phyloP scores from a whole-genome alignment of 2,888 invertebrate species.

The Vanessa cardui region DNA sequence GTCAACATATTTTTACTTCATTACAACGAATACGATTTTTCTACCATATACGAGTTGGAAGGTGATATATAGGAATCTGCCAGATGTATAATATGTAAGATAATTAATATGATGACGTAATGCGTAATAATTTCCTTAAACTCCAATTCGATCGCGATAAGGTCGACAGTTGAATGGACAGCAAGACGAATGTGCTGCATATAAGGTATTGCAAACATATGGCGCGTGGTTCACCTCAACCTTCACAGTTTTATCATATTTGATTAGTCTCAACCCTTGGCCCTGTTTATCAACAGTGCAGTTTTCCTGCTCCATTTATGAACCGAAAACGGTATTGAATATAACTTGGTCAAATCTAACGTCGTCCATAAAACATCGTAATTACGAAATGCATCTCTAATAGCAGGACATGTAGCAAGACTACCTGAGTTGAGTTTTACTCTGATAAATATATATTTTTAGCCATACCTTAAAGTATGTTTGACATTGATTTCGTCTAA shows the following conservation, averaged over 20 bases:
- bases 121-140: slow-evolving; percentile 27
- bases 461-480: no score
- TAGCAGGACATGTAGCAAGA: no score
- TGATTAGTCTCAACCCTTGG: slow-evolving; percentile 37
- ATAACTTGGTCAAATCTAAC: neutral
- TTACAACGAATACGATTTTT: slow-evolving; percentile 11
- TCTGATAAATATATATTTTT: no score
- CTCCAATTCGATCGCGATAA: slow-evolving; percentile 20
- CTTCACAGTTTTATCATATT: slow-evolving; percentile 52
- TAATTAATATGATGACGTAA: slow-evolving; percentile 9
- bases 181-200: slow-evolving; percentile 26
- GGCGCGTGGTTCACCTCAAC: slow-evolving; percentile 67
- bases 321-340: neutral
- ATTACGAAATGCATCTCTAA: no score
- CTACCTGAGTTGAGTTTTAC: no score
- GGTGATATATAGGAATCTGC: neutral
- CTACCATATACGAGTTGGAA: neutral
- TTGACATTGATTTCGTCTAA: no score
- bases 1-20: slow-evolving; percentile 14
- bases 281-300: slow-evolving; percentile 27
- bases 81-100: slow-evolving; percentile 4
- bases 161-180: slow-evolving; percentile 36
- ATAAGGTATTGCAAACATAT: slow-evolving; percentile 54
- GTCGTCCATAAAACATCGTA: no score
- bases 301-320: slow-evolving; percentile 28